Percentiles rank a stretch among this genome's conserved stretches.
These are phyloP conservation scores for Rhinoptilus africanus DNA, from an alignment of 2,113 vertebrate species.

Conservation along the genomic window DNA sequence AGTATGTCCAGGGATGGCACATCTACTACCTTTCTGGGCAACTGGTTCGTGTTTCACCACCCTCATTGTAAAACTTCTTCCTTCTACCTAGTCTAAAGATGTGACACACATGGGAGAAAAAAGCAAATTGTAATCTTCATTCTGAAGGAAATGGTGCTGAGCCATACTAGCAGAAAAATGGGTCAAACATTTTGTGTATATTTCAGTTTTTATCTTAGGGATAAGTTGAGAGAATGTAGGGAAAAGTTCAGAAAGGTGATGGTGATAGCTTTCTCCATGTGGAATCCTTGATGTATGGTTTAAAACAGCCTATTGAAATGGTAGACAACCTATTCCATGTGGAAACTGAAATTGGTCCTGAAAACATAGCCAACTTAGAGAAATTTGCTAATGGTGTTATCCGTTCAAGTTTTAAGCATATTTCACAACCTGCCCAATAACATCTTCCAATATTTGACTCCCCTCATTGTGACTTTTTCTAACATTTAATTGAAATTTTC, in stretches of 20 bases:
- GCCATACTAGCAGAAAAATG: background rate
- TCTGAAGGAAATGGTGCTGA: background rate
- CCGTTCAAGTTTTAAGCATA: background rate
- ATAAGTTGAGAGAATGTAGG: background rate
- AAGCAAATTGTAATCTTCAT: background rate
- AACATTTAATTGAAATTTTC: background rate
- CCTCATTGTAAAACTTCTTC: background rate
- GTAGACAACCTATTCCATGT: background rate
- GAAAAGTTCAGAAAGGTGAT: background rate
- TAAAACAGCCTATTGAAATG: background rate
- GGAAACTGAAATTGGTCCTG: background rate
- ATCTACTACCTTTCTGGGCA: background rate
- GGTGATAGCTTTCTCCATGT: background rate
- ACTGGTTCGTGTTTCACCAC: background rate
- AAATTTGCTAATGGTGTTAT: background rate
- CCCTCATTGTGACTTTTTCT: background rate
- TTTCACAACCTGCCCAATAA: background rate
- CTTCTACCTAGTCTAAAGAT: background rate
- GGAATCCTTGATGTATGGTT: background rate
- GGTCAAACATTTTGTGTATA: background rate
- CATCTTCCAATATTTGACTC: background rate
- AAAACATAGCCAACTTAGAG: background rate
- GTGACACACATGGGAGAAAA: rapidly evolving
- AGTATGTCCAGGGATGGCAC: background rate
- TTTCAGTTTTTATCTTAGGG: background rate